These are phyloP conservation scores for Pterocles orientalis DNA, from an alignment of 2,113 vertebrate species.

Conservation along the genomic window DNA sequence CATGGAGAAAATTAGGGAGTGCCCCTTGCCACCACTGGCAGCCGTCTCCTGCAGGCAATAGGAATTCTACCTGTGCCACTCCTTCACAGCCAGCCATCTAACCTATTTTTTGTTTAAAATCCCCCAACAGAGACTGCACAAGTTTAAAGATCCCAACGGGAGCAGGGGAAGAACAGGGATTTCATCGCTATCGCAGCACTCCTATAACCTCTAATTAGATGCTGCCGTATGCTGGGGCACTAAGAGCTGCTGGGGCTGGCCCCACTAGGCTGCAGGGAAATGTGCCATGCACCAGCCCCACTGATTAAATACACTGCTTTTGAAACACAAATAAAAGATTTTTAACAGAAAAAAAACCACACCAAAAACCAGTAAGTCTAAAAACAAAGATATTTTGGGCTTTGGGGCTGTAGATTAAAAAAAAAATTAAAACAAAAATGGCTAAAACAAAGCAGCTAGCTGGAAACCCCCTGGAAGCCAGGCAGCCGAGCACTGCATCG, in stretches of 20 bases:
- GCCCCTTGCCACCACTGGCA: fast-evolving
- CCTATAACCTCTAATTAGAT: neutral
- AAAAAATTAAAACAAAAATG: neutral
- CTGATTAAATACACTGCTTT: neutral
- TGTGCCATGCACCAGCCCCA: neutral
- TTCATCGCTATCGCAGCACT: neutral
- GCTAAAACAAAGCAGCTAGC: neutral
- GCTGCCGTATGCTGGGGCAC: fast-evolving
- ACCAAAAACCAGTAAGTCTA: neutral
- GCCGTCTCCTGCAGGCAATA: neutral
- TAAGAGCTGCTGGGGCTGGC: neutral
- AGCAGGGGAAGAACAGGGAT: neutral
- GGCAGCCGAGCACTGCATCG: fast-evolving
- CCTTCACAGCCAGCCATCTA: neutral
- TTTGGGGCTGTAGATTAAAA: neutral
- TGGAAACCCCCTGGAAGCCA: neutral
- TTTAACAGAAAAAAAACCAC: neutral
- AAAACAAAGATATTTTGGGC: neutral
- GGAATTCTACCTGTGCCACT: neutral
- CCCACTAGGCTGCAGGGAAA: neutral
- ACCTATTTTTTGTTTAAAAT: neutral
- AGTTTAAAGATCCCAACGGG: neutral
- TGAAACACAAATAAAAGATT: neutral
- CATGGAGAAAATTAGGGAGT: neutral
- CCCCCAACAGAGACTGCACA: neutral